phyloP scores from a whole-genome alignment of 1,140 invertebrate genomes.

The Atta cephalotes region DNA sequence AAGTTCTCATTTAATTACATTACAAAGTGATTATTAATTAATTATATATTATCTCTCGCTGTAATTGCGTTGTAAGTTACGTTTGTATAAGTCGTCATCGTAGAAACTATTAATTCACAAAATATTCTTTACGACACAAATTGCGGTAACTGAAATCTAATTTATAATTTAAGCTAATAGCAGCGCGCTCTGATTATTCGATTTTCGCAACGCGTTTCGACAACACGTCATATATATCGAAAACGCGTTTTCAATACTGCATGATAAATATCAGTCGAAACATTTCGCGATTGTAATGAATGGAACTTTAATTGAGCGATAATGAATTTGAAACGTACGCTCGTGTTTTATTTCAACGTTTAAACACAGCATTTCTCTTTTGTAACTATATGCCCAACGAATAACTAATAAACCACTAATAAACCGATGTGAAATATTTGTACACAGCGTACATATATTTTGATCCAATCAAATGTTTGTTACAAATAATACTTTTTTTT shows the following conservation, averaged over 20 bases:
- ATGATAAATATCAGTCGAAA: conserved; percentile 14
- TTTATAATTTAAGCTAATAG: conserved; percentile 12
- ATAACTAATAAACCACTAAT: conserved; percentile 19
- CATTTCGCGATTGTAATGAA: conserved; percentile 23
- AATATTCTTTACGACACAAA: conserved; percentile 1
- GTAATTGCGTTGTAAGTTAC: neutral
- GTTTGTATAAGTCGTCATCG: neutral
- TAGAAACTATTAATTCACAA: neutral
- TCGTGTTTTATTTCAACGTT: conserved; percentile 7
- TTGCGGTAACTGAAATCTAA: conserved; percentile 6
- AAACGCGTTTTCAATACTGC: conserved; percentile 15
- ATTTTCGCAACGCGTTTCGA: conserved; percentile 31
- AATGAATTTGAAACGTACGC: neutral
- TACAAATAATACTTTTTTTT: conserved; percentile 29
- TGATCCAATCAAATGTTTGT: neutral
- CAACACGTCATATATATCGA: neutral
- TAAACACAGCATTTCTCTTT: neutral
- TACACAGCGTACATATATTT: neutral
- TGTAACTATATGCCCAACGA: neutral
- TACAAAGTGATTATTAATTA: neutral
- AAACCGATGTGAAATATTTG: conserved; percentile 22
- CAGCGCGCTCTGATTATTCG: conserved; percentile 3
- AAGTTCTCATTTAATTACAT: neutral
- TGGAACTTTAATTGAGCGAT: conserved; percentile 43
- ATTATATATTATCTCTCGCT: neutral